phyloP scores from a whole-genome alignment of 2,888 invertebrate species.

The Gibbula magus region DNA sequence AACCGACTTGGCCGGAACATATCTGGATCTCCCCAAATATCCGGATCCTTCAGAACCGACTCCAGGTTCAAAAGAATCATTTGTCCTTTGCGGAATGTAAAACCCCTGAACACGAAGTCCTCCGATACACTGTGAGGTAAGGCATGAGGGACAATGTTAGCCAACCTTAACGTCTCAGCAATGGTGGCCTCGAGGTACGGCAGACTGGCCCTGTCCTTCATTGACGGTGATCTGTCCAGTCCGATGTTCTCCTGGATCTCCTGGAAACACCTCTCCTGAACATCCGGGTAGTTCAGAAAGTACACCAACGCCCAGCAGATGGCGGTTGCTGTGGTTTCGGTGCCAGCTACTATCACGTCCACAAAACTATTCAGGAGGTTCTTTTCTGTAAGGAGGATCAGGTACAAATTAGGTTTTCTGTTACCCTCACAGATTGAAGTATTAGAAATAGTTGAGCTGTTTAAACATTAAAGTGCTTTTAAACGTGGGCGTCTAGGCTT shows the following conservation, averaged over 20 bases:
- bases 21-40: conserved; percentile 49
- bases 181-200: conserved; percentile 58
- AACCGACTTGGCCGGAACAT: conserved; percentile 57
- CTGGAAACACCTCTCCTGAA: conserved; percentile 36
- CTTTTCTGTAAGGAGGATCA: conserved; percentile 30
- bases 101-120: conserved; percentile 58
- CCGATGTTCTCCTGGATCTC: conserved; percentile 69
- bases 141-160: conserved; percentile 48
- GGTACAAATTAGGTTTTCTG: background rate
- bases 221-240: conserved; percentile 34
- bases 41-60: conserved; percentile 52
- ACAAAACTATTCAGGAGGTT: conserved; percentile 30
- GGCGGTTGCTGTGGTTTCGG: conserved; percentile 88
- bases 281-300: conserved; percentile 85
- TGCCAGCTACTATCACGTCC: conserved; percentile 57
- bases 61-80: conserved; percentile 51
- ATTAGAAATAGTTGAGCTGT: too few relatives aligned
- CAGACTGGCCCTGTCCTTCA: conserved; percentile 42
- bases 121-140: conserved; percentile 44
- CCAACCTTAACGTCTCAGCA: conserved; percentile 53
- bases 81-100: conserved; percentile 59
- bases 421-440: too few relatives aligned
- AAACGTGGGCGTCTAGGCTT: too few relatives aligned
- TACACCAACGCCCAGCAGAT: conserved; percentile 89
- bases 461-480: too few relatives aligned